phyloP scores from a whole-genome alignment of 2,797 vertebrate genomes.

The Lutjanus campechanus region DNA sequence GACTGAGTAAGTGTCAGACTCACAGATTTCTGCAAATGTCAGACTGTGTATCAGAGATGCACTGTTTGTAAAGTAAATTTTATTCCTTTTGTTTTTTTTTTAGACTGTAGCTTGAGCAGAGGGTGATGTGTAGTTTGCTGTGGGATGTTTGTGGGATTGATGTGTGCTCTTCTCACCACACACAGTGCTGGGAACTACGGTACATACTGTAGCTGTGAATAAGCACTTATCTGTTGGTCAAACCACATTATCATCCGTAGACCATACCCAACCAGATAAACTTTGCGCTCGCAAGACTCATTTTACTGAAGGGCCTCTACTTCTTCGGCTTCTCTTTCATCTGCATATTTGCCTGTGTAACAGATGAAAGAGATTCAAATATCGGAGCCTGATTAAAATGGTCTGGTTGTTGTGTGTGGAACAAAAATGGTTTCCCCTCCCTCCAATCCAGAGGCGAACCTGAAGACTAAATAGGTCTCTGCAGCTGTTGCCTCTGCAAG shows the following conservation, averaged over 20 bases:
- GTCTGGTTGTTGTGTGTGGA: slow-evolving; percentile 51
- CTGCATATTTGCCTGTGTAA: slow-evolving; percentile 30
- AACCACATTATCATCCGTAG: slow-evolving; percentile 21
- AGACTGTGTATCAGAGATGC: slow-evolving; percentile 27
- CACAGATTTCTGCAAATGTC: slow-evolving; percentile 33
- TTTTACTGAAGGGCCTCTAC: slow-evolving; percentile 16
- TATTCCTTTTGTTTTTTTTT: slow-evolving; percentile 28
- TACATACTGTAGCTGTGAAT: slow-evolving; percentile 39
- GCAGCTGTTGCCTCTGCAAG: slow-evolving; percentile 26
- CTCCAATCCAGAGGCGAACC: slow-evolving; percentile 18
- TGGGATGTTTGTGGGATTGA: slow-evolving; percentile 29
- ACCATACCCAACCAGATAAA: slow-evolving; percentile 16
- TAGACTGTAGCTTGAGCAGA: neutral
- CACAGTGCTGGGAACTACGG: slow-evolving; percentile 37
- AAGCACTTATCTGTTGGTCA: slow-evolving; percentile 33
- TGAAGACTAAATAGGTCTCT: slow-evolving; percentile 34
- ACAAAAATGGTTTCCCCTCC: slow-evolving; percentile 29
- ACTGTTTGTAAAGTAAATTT: slow-evolving; percentile 12
- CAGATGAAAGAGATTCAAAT: slow-evolving; percentile 52
- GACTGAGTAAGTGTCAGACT: slow-evolving; percentile 15
- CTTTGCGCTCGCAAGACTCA: neutral
- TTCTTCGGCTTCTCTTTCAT: slow-evolving; percentile 31
- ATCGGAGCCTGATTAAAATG: slow-evolving; percentile 39
- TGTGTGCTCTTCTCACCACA: slow-evolving; percentile 34
- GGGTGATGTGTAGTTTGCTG: slow-evolving; percentile 5